Percentiles rank a stretch among this genome's conserved stretches.
Evolutionary conservation across 2,113 vertebrate species (phyloP).

Genomic region (Cynopterus brachyotis): DNA sequence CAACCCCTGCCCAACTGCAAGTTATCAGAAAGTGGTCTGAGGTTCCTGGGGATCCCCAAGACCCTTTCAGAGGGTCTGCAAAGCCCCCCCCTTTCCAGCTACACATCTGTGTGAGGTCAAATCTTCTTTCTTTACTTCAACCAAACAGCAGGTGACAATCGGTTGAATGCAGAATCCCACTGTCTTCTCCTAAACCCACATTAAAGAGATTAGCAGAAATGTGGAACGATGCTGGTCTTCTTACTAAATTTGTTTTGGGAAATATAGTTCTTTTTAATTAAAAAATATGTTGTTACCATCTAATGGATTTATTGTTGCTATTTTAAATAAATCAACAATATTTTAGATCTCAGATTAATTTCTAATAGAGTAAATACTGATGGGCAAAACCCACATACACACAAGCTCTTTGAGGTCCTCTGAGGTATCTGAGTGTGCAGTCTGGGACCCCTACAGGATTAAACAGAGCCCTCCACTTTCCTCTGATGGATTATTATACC

Average conservation of each 20-base stretch:
- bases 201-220: neutral
- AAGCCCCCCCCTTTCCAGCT: neutral
- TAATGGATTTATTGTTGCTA: neutral
- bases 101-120: neutral
- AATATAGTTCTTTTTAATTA: neutral
- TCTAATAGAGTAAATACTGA: neutral
- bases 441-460: neutral
- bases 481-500: no score
- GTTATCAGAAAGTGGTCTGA: neutral
- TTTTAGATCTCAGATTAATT: slow-evolving; percentile 16
- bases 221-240: neutral
- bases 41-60: neutral
- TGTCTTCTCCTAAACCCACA: neutral
- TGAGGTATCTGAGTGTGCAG: neutral
- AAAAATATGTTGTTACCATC: neutral
- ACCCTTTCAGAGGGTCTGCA: neutral
- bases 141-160: neutral
- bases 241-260: neutral
- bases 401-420: neutral
- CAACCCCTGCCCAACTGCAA: neutral
- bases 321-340: neutral
- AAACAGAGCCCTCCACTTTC: no score
- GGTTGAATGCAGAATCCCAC: neutral
- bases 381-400: neutral
- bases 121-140: neutral